Base-by-base conservation (phyloP, 2,888 invertebrate species). In the Himalopsyche anomala region DNA sequence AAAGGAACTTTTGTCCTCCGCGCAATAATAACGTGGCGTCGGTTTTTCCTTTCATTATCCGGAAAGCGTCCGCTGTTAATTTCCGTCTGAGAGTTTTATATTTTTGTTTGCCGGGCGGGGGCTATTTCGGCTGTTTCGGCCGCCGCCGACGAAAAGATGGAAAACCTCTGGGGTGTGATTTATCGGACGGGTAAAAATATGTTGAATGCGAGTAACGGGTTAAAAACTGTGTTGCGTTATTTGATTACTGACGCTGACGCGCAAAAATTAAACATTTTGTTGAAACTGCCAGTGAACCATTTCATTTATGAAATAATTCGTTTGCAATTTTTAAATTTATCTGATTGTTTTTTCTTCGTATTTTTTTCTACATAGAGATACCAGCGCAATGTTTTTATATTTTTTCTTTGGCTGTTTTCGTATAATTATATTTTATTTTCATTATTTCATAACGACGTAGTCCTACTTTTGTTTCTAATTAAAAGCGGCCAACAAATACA, bases 1-100 rank as follows among this genome's bases (percentile, higher is more conserved):
- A 42, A 54, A 56, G 85, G 83, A 85, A 69, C 86, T 86, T 87
- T 87, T 87, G 87, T 87, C 74, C 74, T 85, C 84, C 74, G 80
- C 17, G 80, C 81, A 84, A 86, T 86, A 87, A 87, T 87, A 87
- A 87, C 87, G 79, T 51, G 54, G 40, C 84, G 85, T 85, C 87
- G 84, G 84, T 87, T 86, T 87, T 87, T 87, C 87, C 87, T 87
- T 87, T 87, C 87, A 87, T 87, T 86, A 81, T 86, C 86, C 86
- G 87, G 86, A 87, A 86, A 55, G 87, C 86, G 84, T 81, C 87
- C 87, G 87, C 80, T 87, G 84, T 87, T 87, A 87, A 87, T 87
- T 86, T 87, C 87, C 87, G 87, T 83, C 74, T 54, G 84, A 82
- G 81, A 87, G 85, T 87, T 87, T 87, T 82, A 74, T 74, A 74